These are phyloP conservation scores for Tapirus indicus DNA, from an alignment of 2,797 vertebrate genomes.

Conservation along the genomic window DNA sequence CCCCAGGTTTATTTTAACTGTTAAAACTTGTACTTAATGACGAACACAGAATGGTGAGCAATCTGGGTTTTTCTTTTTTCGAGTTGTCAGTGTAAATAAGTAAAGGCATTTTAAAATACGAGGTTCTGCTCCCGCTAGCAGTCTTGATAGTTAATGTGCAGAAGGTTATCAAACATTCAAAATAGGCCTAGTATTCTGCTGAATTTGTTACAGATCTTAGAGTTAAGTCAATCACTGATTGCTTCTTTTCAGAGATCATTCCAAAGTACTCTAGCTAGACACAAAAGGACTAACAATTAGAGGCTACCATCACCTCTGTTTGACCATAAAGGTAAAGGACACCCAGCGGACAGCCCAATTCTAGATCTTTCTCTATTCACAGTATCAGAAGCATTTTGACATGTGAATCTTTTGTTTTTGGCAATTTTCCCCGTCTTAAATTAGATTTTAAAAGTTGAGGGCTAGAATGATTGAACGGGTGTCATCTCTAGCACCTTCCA, in stretches of 20 bases:
- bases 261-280: not conserved
- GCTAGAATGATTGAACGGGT: not conserved
- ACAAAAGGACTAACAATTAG: not conserved
- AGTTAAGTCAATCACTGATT: not conserved
- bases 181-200: not conserved
- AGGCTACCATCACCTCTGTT: not conserved
- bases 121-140: not conserved
- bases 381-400: not conserved
- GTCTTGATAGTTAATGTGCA: not conserved
- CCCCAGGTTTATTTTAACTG: not conserved
- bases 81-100: not conserved
- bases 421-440: not conserved
- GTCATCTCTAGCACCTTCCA: not conserved
- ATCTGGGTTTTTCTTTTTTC: not conserved
- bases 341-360: not conserved
- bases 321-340: not conserved
- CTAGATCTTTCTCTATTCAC: not conserved
- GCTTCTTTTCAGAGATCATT: conserved; percentile 22
- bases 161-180: not conserved
- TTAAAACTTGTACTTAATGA: not conserved
- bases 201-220: not conserved
- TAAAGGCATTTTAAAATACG: conserved; percentile 19
- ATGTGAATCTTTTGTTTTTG: not conserved
- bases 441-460: conserved; percentile 31
- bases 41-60: not conserved